Conservation (phyloP, 1,140 invertebrate genomes). For the Drosophila tropicalis region DNA sequence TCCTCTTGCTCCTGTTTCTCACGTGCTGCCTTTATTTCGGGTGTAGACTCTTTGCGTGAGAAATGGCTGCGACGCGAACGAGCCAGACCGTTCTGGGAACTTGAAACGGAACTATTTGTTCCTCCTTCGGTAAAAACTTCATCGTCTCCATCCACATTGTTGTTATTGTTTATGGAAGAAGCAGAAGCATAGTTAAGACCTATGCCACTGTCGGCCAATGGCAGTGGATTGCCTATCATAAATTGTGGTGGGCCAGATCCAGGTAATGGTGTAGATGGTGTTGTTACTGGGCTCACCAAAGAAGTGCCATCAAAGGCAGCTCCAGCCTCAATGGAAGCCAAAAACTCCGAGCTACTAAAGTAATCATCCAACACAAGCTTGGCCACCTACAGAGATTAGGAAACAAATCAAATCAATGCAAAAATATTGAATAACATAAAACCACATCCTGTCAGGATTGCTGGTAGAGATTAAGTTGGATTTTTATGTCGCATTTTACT, state of each 20-base stretch:
- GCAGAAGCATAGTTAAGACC: constrained; percentile 72
- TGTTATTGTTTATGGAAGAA: constrained; percentile 49
- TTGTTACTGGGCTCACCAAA: constrained; percentile 71
- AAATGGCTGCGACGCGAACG: constrained; percentile 82
- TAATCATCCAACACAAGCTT: constrained; percentile 94
- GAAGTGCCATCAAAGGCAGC: constrained; percentile 75
- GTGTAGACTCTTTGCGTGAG: constrained; percentile 80
- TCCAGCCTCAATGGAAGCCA: constrained; percentile 80
- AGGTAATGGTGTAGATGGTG: constrained; percentile 76
- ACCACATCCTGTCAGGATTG: no score
- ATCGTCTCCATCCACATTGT: constrained; percentile 76
- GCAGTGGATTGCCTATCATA: constrained; percentile 60
- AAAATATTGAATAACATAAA: neutral
- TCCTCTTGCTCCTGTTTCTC: constrained; percentile 59
- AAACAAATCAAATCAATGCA: no score
- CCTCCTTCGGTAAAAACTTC: constrained; percentile 71
- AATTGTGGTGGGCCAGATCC: constrained; percentile 70
- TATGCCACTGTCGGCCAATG: constrained; percentile 80
- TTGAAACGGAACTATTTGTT: constrained; percentile 28
- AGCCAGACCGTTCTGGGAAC: constrained; percentile 69
- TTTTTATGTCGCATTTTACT: constrained; percentile 43
- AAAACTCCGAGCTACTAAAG: constrained; percentile 85
- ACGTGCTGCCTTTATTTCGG: constrained; percentile 63
- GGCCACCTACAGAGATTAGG: constrained; percentile 86
- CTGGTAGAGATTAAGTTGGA: no score